Conservation (phyloP, 2,113 vertebrate genomes). For the Macrotis lagotis region DNA sequence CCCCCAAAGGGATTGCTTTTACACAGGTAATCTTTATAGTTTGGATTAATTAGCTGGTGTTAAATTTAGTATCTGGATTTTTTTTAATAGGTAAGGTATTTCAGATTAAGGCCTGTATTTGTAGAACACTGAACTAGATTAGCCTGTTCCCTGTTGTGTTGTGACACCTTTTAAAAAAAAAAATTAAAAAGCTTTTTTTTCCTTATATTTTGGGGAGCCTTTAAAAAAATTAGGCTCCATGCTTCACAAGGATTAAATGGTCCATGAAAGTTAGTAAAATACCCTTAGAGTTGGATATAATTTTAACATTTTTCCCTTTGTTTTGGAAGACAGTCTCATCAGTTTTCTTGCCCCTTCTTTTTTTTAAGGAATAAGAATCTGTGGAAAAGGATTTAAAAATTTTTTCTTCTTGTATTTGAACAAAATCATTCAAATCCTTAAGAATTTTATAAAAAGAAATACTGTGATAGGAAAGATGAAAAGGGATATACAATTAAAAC, state of each 20-base stretch:
- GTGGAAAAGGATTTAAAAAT: constrained; percentile 17
- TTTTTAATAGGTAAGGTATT: constrained; percentile 69
- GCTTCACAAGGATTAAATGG: constrained; percentile 34
- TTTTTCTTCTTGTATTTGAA: constrained; percentile 45
- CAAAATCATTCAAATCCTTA: constrained; percentile 32
- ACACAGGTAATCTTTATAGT: constrained; percentile 84
- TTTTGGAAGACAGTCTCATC: constrained; percentile 42
- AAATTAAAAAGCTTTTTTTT: constrained; percentile 42
- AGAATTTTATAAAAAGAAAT: constrained; percentile 39
- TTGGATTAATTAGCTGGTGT: constrained; percentile 77
- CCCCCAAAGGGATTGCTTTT: constrained; percentile 82
- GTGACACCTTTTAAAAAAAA: constrained; percentile 8
- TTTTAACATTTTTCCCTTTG: constrained; percentile 30
- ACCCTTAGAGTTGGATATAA: constrained; percentile 11
- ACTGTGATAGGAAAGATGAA: constrained; percentile 68
- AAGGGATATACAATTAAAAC: constrained; percentile 79
- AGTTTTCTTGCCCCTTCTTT: background rate
- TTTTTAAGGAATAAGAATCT: constrained; percentile 36
- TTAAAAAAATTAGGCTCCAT: background rate
- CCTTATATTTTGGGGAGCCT: constrained; percentile 26
- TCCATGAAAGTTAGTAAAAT: constrained; percentile 29
- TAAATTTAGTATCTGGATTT: constrained; percentile 65
- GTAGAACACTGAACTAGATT: constrained; percentile 46
- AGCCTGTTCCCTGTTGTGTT: constrained; percentile 47
- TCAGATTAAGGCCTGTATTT: constrained; percentile 61